Percentiles rank a stretch among this genome's conserved stretches.
These are phyloP conservation scores for Varanus salvator DNA, from an alignment of 2,113 vertebrate genomes.

Conservation along the genomic window DNA sequence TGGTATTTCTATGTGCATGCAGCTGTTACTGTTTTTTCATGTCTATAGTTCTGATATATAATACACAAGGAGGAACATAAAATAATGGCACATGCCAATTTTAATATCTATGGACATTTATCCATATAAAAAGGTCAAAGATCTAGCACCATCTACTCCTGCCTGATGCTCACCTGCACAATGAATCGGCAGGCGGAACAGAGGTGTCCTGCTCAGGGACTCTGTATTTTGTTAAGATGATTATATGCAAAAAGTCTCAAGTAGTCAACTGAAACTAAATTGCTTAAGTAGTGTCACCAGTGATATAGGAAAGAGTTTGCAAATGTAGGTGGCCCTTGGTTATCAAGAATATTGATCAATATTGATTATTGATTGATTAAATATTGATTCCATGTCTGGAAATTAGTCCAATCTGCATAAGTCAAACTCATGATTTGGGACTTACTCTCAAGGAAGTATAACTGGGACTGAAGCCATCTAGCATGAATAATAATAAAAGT, in stretches of 20 bases:
- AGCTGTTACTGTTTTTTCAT: background rate
- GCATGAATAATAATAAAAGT: background rate
- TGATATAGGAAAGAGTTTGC: background rate
- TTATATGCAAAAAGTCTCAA: background rate
- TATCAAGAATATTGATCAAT: background rate
- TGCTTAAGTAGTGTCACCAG: background rate
- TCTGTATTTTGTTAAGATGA: background rate
- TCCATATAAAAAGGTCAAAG: too few species aligned
- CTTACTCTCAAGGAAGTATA: background rate
- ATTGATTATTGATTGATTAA: too few species aligned
- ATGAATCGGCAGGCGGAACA: too few species aligned
- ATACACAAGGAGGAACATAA: background rate
- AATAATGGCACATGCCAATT: background rate
- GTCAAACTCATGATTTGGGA: background rate
- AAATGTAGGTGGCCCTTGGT: background rate
- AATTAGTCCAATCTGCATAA: background rate
- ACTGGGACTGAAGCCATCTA: background rate
- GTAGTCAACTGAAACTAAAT: background rate
- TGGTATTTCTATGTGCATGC: background rate
- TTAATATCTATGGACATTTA: too few species aligned
- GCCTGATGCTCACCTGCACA: background rate
- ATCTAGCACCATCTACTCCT: background rate
- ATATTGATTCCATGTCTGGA: background rate
- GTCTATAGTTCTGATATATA: background rate
- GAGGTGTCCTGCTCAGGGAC: too few species aligned